These are phyloP conservation scores for Cichlasoma orientale DNA, from an alignment of 2,797 vertebrate species.

Conservation along the genomic window DNA sequence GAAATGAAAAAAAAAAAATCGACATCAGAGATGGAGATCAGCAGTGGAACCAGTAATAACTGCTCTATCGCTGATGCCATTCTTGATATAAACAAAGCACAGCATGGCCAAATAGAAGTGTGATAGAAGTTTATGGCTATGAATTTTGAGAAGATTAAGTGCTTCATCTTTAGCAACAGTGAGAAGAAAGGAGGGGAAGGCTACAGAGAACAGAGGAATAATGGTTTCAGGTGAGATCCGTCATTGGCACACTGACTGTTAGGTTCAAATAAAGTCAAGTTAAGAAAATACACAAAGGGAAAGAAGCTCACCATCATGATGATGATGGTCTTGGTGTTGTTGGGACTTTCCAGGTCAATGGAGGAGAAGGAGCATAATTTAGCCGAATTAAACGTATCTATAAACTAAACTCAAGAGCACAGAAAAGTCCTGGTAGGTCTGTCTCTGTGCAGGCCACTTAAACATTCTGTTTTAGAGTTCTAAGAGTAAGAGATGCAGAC, in stretches of 20 bases:
- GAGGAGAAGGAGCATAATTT: background rate
- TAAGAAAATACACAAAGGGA: background rate
- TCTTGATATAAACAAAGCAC: background rate
- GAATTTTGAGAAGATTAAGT: background rate
- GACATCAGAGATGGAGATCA: background rate
- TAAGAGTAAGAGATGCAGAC: too few relatives aligned
- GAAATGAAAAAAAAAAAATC: too few relatives aligned
- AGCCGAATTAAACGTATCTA: too few relatives aligned
- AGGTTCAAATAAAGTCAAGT: background rate
- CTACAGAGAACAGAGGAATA: background rate
- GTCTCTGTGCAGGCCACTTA: too few relatives aligned
- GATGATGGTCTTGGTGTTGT: background rate
- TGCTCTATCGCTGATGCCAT: background rate
- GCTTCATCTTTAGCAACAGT: rapidly evolving
- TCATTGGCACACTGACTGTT: background rate
- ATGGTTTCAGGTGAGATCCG: background rate
- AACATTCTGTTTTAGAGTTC: too few relatives aligned
- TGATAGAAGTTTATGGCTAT: background rate
- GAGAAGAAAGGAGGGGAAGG: background rate
- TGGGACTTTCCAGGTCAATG: background rate
- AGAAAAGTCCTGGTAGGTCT: too few relatives aligned
- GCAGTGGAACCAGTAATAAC: background rate
- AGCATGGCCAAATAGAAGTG: background rate
- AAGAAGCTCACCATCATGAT: background rate
- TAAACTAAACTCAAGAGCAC: too few relatives aligned